Base-by-base conservation (phyloP, 2,888 invertebrate genomes). In the Cheiracanthium punctorium region DNA sequence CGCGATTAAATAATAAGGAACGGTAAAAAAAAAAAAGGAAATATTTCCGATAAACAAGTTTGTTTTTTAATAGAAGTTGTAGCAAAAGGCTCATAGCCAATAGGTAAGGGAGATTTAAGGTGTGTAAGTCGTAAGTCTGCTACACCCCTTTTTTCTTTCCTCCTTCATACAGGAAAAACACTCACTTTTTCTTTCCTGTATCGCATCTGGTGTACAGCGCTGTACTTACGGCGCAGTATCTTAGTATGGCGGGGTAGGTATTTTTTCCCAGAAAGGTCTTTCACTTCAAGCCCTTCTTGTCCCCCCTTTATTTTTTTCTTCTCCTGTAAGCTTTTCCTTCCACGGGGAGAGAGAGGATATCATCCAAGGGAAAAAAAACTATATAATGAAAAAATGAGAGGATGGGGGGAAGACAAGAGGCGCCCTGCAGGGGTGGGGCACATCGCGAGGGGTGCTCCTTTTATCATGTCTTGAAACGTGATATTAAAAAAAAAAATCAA, bases 191-290 rank as follows among this genome's bases (percentile, higher is more conserved):
- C n/a, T n/a, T n/a, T 79, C 74, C 76, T 70, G 74, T 52, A 71
- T 65, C 71, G 41, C 82, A 82, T 76, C 75, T 76, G 82, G 82
- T 64, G 24, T 64, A 43, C 67, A 67, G 73, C 30, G 33, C 58
- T 32, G 74, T 82, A 72, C 30, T 17, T 14, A 69, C 30, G n/a
- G 7, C 28, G 43, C 43, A 71, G 33, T 69, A n/a, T n/a, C n/a
- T n/a, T n/a, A n/a, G 69, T 71, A 30, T 52, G 30, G n/a, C n/a
- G 67, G 75, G 58, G 28, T 58, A 71, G 28, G 69, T 32, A 37
- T 79, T 79, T 71, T 77, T 85, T 85, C 84, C 84, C 84, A 85
- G 41, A 77, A 67, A 85, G 84, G 79, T 85, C 84, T 74, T 84
- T 84, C 84, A 73, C 84, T 73, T 79, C 79, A 84, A 33, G 77